Conservation (phyloP, 2,888 invertebrate species). For the Tenthredo mesomela region DNA sequence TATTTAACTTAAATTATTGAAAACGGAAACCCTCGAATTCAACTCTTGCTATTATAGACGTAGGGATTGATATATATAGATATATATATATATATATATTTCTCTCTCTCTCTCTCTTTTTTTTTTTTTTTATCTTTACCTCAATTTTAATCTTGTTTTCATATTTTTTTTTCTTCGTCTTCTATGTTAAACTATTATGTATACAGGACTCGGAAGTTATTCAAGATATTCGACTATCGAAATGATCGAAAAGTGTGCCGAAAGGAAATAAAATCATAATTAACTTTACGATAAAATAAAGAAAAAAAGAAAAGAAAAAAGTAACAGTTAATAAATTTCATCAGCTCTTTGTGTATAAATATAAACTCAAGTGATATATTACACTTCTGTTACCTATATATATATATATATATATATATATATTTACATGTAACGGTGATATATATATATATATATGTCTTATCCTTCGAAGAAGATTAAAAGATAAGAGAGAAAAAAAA, state of each 20-base stretch:
- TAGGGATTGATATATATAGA: background rate
- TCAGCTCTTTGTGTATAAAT: background rate
- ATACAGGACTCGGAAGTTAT: background rate
- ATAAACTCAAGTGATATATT: background rate
- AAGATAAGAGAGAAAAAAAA: background rate
- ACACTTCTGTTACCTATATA: background rate
- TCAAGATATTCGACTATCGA: background rate
- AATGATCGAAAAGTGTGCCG: background rate
- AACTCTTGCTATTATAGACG: background rate
- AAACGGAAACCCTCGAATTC: background rate
- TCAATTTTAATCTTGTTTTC: no score
- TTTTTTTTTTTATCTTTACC: no score
- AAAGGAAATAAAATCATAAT: background rate
- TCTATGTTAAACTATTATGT: background rate
- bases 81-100: background rate
- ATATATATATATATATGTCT: background rate
- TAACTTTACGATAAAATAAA: background rate
- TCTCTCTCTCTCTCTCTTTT: background rate
- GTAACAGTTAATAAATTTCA: background rate
- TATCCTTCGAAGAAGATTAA: background rate
- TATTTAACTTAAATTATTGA: slow-evolving; percentile 21
- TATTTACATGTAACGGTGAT: no score
- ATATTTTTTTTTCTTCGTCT: background rate
- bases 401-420: no score
- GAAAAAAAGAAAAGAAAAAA: no score